Base-by-base conservation (phyloP, 2,888 invertebrate genomes). In the Leucophenga maculata region DNA sequence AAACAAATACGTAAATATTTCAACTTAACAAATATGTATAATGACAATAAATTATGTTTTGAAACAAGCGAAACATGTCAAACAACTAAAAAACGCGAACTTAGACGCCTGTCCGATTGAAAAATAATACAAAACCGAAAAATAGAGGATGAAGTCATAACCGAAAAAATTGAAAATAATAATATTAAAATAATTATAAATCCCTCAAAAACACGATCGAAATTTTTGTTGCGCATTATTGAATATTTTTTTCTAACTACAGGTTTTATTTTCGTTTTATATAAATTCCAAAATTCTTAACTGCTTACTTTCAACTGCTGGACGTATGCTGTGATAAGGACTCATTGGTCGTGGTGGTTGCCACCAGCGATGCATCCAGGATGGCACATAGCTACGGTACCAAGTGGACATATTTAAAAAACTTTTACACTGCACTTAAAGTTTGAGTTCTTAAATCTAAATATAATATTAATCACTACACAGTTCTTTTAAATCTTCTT, bases 281-380 rank as follows among this genome's bases (percentile, higher is more conserved):
- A 26, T 67, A 26, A 22, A 26, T 68, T 75, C 3, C 1, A 60
- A 20, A 50, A 31, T 52, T 52, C 18, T 65, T 52, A 54, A 14
- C 26, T 54, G 46, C 70, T 83, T 83, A 86, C 86, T 78, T 80
- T 77, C 80, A 70, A 76, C 73, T 26, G 74, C 75, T 22, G 86
- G 86, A n/a, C 86, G 81, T 31, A 77, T 80, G 55, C 72, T 82
- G 32, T 84, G 84, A 71, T 79, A 86, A 48, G 87, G 86, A 82
- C 79, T 87, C 31, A 86, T 66, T 9, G 76, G 80, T 16, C 76
- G 78, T 1, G 78, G 67, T 14, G 84, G 83, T 3, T 77, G 79
- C 83, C 81, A 84, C 84, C 83, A 88, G 64, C 87, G 82, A 69
- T 87, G 84, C 9, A 84, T 69, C 88, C 88, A 87, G 68, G 69